These are phyloP conservation scores for Anabas testudineus DNA, from an alignment of 2,797 vertebrate species.

Conservation along the genomic window DNA sequence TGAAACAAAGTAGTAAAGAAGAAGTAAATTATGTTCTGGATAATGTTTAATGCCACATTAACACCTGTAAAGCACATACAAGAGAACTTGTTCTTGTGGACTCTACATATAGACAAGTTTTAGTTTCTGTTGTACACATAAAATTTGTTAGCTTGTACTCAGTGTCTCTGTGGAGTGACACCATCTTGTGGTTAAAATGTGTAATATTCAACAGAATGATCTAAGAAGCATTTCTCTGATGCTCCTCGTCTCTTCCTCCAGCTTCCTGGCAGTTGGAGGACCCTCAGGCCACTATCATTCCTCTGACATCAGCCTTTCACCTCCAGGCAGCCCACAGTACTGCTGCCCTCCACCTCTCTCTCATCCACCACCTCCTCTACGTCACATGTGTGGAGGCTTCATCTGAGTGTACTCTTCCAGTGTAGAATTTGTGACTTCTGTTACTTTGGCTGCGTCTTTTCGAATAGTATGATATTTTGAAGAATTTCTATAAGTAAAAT, in stretches of 20 bases:
- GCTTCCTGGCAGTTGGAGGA: slow-evolving; percentile 31
- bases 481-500: too few species aligned
- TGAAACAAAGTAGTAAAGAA: too few species aligned
- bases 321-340: slow-evolving; percentile 57
- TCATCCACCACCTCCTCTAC: slow-evolving; percentile 50
- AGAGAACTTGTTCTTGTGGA: neutral
- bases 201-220: too few species aligned
- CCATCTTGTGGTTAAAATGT: slow-evolving; percentile 42
- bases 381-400: slow-evolving; percentile 28
- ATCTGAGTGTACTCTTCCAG: neutral
- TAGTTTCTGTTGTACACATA: neutral
- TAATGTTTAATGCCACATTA: neutral
- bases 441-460: neutral
- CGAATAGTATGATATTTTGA: too few species aligned
- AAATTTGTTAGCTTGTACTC: neutral
- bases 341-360: slow-evolving; percentile 32
- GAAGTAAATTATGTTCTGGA: neutral
- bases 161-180: neutral
- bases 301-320: slow-evolving; percentile 70
- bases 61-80: neutral
- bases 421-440: neutral
- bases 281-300: slow-evolving; percentile 42
- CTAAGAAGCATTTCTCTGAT: neutral
- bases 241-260: slow-evolving; percentile 10
- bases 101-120: neutral